These are phyloP conservation scores for Pocota personata DNA, from an alignment of 2,888 invertebrate genomes.

Conservation along the genomic window DNA sequence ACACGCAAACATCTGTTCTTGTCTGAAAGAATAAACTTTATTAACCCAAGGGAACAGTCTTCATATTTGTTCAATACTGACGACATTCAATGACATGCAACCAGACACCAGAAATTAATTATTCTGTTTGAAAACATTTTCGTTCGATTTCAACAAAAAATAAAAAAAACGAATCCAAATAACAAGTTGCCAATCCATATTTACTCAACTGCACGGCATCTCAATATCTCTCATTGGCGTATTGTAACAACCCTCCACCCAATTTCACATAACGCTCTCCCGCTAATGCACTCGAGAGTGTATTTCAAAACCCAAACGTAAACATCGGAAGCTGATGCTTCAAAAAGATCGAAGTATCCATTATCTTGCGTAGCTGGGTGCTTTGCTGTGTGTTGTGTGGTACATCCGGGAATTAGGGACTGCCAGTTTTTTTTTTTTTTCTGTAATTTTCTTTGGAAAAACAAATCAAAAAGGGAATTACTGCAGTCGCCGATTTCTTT, in stretches of 20 bases:
- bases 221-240: not conserved
- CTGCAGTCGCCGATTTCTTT: constrained; percentile 20
- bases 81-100: constrained; percentile 21
- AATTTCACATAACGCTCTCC: not conserved
- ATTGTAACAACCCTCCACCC: not conserved
- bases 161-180: not conserved
- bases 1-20: not conserved
- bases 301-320: constrained; percentile 56
- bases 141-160: not conserved
- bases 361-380: constrained; percentile 41
- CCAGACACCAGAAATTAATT: constrained; percentile 24
- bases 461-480: constrained; percentile 5
- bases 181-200: constrained; percentile 13
- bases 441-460: not conserved
- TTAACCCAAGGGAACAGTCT: not conserved
- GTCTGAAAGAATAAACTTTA: not conserved
- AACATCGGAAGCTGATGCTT: constrained; percentile 67
- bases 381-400: not conserved
- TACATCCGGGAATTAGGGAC: constrained; percentile 59
- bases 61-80: not conserved
- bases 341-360: constrained; percentile 59
- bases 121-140: not conserved
- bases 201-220: constrained; percentile 33
- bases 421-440: constrained; percentile 15
- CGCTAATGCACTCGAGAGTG: constrained; percentile 51